Conservation (phyloP, 2,888 invertebrate species). For the Lydus trimaculatus region DNA sequence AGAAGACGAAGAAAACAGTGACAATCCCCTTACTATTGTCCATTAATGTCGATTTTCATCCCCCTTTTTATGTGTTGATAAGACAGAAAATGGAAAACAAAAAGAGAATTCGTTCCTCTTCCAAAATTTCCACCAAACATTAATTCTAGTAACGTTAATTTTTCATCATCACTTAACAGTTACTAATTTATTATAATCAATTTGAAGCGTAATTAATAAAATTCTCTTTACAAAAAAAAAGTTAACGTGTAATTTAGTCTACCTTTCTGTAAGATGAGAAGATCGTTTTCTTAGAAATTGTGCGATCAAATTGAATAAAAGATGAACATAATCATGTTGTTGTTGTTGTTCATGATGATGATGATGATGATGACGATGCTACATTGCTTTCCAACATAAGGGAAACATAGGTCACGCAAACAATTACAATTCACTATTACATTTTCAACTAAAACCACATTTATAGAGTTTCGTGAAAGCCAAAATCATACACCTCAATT, state of each 20-base stretch:
- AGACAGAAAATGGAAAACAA: too few relatives aligned
- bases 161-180: conserved; percentile 1
- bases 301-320: conserved; percentile 1
- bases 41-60: background rate
- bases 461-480: background rate
- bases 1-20: background rate
- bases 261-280: background rate
- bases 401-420: background rate
- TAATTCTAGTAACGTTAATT: background rate
- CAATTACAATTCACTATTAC: background rate
- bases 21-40: background rate
- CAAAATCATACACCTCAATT: conserved; percentile 9
- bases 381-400: background rate
- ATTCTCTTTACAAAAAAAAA: too few relatives aligned
- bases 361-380: background rate
- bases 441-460: background rate
- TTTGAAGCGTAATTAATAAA: too few relatives aligned
- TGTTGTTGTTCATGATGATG: background rate
- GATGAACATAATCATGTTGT: background rate
- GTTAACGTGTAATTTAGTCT: background rate
- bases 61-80: background rate
- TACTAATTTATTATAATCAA: too few relatives aligned
- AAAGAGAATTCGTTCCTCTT: background rate
- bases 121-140: background rate
- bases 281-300: background rate